Base-by-base conservation (phyloP, 2,888 invertebrate species). In the Tupiocoris notatus region DNA sequence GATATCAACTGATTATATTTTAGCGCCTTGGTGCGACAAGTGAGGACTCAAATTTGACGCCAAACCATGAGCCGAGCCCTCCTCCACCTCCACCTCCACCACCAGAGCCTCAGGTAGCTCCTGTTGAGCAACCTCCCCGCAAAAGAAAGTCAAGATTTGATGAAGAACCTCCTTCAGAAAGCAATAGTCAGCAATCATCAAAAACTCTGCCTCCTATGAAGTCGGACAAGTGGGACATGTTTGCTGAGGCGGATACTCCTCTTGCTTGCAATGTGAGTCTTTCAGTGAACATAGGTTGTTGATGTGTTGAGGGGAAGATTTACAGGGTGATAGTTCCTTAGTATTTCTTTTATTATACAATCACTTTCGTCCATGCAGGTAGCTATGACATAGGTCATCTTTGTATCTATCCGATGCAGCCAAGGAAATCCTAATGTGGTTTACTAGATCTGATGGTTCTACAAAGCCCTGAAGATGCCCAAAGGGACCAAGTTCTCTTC, bases 181-280 rank as follows among this genome's bases (percentile, higher is more conserved):
- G 3, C 83, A 71, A 75, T 24, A 58, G n/a, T 17, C 80, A 23
- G 79, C 79, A 18, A 63, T 63, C 64, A 23, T 73, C 63, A 70
- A 61, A 61, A n/a, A 3, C 24, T 25, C 20, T 17, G 23, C 75
- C 75, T 25, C 74, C 74, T 22, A 64, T 74, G 70, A 62, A 54
- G 23, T 20, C 25, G 7, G 78, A 79, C 64, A 81, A 81, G 81
- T 93, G 93, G 92, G 94, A 94, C 82, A 94, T 94, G 92, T 94
- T 96, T 86, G 95, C 96, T 57, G 96, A 96, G 82, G 92, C 93
- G 80, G 93, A 94, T 82, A 92, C 92, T 84, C 93, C 94, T 84
- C 87, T 87, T 81, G 89, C 90, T 82, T 91, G 90, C 82, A 89
- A 89, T 86, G 91, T 91, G 86, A 87, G 89, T 86, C 57, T 39